Base-by-base conservation (phyloP, 2,888 invertebrate genomes). In the Herminia tarsipennalis region DNA sequence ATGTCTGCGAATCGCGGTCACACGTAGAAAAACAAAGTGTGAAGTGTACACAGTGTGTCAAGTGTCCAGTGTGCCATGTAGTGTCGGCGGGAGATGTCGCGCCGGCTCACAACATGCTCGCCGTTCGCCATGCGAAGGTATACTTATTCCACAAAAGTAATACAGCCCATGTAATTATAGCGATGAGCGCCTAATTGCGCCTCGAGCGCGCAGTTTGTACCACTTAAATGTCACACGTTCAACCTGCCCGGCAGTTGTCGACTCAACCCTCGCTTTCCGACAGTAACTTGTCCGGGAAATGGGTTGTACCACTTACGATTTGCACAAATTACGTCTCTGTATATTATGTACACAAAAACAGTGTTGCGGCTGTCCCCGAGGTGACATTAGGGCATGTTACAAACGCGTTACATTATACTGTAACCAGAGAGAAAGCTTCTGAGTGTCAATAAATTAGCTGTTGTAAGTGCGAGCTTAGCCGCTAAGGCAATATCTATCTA, bases 71-170 rank as follows among this genome's bases (percentile, higher is more conserved):
- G 60, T 62, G 69, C 50, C 47, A 60, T 55, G 65, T 57, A 59
- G 60, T 58, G 67, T 46, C 56, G 56, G 70, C 58, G 56, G 73
- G 81, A 63, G 70, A 79, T 78, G 82, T 73, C 75, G 73, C 67
- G 38, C 27, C 27, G 58, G 59, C 51, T 49, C 61, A 46, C 70
- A 58, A 39, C 64, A 86, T 86, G 86, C 71, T 83, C 78, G 84
- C 80, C 66, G 75, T 77, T 45, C 86, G 86, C 79, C 84, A 76
- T 65, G 86, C 86, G 74, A 81, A 84, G 86, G 86, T 86, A 81
- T 32, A 20, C 33, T 18, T 14, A 10, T 5, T 28, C 12, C 24
- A 29, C 16, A 10, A 9, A 9, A 24, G 10, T 8, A 13, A 9
- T 10, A 24, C 8, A 16, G 3, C 22, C 8, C 12, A 32, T 5